Evolutionary conservation across 2,113 vertebrate genomes (phyloP).

Genomic region (Odocoileus virginianus): DNA sequence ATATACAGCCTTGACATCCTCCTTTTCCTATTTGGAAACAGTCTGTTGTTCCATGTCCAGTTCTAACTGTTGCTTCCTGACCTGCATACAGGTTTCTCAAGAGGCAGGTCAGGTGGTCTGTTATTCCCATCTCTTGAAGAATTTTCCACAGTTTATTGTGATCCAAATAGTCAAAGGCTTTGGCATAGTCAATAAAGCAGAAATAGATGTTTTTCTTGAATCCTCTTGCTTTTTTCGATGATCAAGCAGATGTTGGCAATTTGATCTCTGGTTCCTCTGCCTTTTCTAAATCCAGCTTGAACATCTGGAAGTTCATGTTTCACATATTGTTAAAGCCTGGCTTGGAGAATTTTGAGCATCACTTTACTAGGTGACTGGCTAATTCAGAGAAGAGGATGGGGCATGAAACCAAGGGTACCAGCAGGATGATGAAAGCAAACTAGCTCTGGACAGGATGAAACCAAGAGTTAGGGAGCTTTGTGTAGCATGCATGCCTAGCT

Average conservation of each 20-base stretch:
- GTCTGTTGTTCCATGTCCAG: neutral
- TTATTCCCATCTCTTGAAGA: neutral
- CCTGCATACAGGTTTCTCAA: neutral
- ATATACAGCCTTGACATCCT: neutral
- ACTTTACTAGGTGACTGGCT: neutral
- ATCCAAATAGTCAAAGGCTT: neutral
- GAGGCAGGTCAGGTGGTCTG: neutral
- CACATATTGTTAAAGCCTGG: neutral
- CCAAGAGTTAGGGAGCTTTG: neutral
- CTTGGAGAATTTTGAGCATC: neutral
- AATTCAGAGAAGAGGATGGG: neutral
- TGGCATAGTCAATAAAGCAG: neutral
- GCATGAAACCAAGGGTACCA: fast-evolving
- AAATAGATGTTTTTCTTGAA: neutral
- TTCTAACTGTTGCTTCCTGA: neutral
- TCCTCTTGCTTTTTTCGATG: neutral
- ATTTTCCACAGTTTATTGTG: neutral
- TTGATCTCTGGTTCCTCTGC: neutral
- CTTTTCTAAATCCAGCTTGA: neutral
- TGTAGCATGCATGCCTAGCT: fast-evolving
- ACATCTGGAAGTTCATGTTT: neutral
- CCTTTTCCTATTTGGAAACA: neutral
- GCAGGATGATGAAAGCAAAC: neutral
- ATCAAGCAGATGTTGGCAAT: neutral
- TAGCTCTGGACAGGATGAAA: neutral